Evolutionary conservation across 2,797 vertebrate genomes (phyloP), one percentile per base, ranked within the genome.

Genomic region (Sylvilagus floridanus): DNA sequence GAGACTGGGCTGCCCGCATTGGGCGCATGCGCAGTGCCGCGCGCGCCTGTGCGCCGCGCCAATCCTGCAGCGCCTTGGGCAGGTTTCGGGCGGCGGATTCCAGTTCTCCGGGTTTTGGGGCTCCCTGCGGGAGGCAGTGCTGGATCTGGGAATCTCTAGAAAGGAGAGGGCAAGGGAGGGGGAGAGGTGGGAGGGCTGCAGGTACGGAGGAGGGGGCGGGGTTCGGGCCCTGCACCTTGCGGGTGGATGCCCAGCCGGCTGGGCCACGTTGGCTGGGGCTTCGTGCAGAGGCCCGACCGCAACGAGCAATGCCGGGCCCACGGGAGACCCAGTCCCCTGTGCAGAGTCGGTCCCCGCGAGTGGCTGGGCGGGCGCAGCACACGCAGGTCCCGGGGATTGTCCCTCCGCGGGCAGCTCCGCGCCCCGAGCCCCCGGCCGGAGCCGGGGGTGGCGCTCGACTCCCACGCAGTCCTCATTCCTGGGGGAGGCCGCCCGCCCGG

Each of bases 51-150:
- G 82, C 35, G 95, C 91, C 35, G 95, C 86, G 95, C 95, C 91
- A 57, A 47, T 95, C 91, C 91, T 88, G 92, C 94, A 24, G 94
- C 85, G 94, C 84, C 52, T 71, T 14, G 22, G 17, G 93, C 84
- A 84, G 93, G 93, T 92, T 88, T 91, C 77, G 30, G 86, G 76
- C 68, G 3, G 60, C 3, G 0, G 0, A 95, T n/a, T 97, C 96
- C 97, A 96, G 96, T 95, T 96, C 24, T 97, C 97, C 96, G 97
- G 93, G 94, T 97, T 97, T 97, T 96, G 90, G 66, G 94, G 92
- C 32, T 96, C 96, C 96, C 95, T 90, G 75, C 57, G 9, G 91
- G 96, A 96, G 91, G 95, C 89, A 30, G 87, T 42, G 69, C 89
- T 4, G 9, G 50, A 92, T 77, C 96, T 97, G 91, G 96, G 91